These are phyloP conservation scores for Schlechtendalia chinensis DNA, from an alignment of 1,140 invertebrate species.

Conservation along the genomic window DNA sequence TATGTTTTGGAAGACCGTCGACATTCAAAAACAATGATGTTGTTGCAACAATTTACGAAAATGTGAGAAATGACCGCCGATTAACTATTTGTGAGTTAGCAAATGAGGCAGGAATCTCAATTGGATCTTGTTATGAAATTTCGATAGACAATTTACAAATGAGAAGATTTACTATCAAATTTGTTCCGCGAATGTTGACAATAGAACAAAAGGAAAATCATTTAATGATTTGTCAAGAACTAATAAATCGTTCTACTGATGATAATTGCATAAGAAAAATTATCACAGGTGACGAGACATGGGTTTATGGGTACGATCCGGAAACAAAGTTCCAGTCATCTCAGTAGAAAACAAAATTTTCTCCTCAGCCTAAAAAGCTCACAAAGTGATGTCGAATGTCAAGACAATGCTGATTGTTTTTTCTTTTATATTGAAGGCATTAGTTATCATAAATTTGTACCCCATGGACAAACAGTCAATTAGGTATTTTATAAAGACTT, in stretches of 20 bases:
- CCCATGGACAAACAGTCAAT: not conserved
- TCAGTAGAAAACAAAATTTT: too few species aligned
- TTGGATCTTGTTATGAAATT: constrained; percentile 3
- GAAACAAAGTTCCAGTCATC: too few species aligned
- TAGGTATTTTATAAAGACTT: not conserved
- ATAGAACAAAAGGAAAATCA: not conserved
- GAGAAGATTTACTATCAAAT: not conserved
- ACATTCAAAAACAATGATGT: not conserved
- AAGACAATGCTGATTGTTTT: constrained; percentile 1
- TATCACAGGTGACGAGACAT: too few species aligned
- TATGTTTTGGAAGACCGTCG: too few species aligned
- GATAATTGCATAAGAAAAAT: too few species aligned
- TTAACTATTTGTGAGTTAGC: not conserved
- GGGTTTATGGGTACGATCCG: too few species aligned
- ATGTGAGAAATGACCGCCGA: not conserved
- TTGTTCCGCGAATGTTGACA: not conserved
- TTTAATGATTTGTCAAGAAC: too few species aligned
- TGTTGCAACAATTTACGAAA: not conserved
- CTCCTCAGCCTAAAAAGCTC: too few species aligned
- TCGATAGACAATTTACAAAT: not conserved
- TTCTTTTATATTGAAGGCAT: not conserved
- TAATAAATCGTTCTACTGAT: too few species aligned
- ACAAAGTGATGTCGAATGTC: constrained; percentile 3
- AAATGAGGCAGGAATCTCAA: not conserved
- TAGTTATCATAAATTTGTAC: too few species aligned